phyloP scores from a whole-genome alignment of 2,797 vertebrate species.

The Halcyon chelicuti region DNA sequence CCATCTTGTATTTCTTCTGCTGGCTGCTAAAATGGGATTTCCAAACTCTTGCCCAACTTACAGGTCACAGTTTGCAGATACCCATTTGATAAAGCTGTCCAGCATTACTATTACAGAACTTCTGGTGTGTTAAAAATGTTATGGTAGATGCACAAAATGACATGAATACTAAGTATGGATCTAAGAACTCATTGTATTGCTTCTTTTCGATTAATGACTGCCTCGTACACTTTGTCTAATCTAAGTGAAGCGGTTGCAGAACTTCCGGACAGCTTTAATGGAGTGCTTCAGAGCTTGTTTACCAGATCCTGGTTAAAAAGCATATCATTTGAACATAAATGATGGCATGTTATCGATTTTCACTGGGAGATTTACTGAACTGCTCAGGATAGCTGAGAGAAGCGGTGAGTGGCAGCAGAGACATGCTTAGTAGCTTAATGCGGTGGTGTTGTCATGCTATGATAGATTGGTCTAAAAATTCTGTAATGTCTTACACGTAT shows the following conservation, averaged over 20 bases:
- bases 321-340: neutral
- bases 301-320: slow-evolving; percentile 19
- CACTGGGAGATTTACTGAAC: neutral
- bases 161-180: neutral
- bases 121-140: neutral
- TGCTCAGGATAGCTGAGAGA: neutral
- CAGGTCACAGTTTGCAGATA: neutral
- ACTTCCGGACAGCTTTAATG: slow-evolving; percentile 23
- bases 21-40: neutral
- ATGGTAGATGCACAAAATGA: neutral
- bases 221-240: neutral
- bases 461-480: neutral
- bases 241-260: neutral
- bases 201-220: neutral
- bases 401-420: neutral
- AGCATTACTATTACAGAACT: neutral
- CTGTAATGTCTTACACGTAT: neutral
- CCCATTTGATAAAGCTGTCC: neutral
- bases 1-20: neutral
- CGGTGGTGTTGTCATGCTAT: neutral
- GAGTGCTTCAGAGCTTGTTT: slow-evolving; percentile 32
- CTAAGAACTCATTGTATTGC: neutral
- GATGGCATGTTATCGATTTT: neutral
- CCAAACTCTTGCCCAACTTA: neutral
- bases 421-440: neutral